These are phyloP conservation scores for Halesus radiatus DNA, from an alignment of 1,140 invertebrate species.

Conservation along the genomic window DNA sequence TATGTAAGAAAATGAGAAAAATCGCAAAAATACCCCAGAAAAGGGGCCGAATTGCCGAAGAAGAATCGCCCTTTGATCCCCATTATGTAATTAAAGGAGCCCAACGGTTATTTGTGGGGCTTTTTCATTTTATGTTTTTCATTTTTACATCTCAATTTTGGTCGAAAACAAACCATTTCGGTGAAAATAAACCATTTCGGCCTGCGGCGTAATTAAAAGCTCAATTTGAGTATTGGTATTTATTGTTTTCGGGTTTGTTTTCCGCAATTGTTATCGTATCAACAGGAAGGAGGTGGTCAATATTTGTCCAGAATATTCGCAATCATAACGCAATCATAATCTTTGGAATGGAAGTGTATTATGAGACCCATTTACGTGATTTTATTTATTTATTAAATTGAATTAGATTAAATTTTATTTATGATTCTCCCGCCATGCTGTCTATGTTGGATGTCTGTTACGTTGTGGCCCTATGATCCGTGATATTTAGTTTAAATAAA, in stretches of 20 bases:
- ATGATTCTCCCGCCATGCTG: no score
- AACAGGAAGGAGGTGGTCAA: no score
- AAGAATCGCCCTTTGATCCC: slow-evolving; percentile 17
- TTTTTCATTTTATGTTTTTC: slow-evolving; percentile 11
- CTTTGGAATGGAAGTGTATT: no score
- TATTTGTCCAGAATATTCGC: no score
- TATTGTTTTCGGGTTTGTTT: neutral
- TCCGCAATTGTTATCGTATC: neutral
- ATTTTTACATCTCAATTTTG: slow-evolving; percentile 18
- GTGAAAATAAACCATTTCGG: neutral
- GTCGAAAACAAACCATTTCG: slow-evolving; percentile 7
- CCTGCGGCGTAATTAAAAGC: slow-evolving; percentile 12
- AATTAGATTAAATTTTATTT: no score
- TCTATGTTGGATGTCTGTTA: no score
- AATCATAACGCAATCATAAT: no score
- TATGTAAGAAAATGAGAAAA: neutral
- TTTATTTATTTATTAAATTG: no score
- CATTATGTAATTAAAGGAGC: slow-evolving; percentile 25
- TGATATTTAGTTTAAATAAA: no score
- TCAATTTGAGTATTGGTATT: slow-evolving; percentile 7
- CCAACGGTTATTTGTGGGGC: slow-evolving; percentile 12
- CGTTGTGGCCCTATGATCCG: no score
- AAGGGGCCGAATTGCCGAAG: neutral
- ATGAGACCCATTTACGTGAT: no score
- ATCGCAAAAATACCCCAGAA: neutral